phyloP scores from a whole-genome alignment of 2,888 invertebrate species.

The Nemurella pictetii region DNA sequence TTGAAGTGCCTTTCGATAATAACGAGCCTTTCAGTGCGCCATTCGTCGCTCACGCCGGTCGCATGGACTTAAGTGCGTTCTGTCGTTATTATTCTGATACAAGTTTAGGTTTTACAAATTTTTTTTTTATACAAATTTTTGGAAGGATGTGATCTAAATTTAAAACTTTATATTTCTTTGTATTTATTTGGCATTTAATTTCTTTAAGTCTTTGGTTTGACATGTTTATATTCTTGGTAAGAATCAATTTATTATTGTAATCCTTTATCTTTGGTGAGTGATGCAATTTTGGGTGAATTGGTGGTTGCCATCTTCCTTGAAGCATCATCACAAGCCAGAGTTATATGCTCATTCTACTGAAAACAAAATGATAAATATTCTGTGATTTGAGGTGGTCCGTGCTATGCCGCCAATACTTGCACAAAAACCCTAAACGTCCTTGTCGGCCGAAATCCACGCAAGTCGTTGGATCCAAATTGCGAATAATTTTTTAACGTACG shows the following conservation, averaged over 20 bases:
- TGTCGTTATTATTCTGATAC: slow-evolving; percentile 13
- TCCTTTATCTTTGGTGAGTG: background rate
- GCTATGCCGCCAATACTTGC: slow-evolving; percentile 25
- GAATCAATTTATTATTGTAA: slow-evolving; percentile 1
- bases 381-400: slow-evolving; percentile 58
- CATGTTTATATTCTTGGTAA: slow-evolving; percentile 6
- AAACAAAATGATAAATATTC: slow-evolving; percentile 45
- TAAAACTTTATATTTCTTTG: background rate
- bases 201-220: background rate
- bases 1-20: slow-evolving; percentile 42
- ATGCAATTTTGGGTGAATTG: background rate
- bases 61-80: background rate
- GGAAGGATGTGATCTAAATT: slow-evolving; percentile 8
- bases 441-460: background rate
- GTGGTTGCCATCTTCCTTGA: background rate
- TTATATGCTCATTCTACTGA: background rate
- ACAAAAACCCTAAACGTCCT: slow-evolving; percentile 19
- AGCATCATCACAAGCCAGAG: slow-evolving; percentile 14
- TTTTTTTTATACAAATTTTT: background rate
- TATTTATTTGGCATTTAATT: slow-evolving; percentile 4
- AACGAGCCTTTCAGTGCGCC: slow-evolving; percentile 30
- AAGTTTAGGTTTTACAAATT: slow-evolving; percentile 11
- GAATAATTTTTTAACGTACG: background rate
- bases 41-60: slow-evolving; percentile 6
- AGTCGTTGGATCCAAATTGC: background rate